A percentile compares a stretch with the other conserved stretches of the same genome.
Conservation (phyloP, 2,113 vertebrate genomes). For the Ceratotherium simum region DNA sequence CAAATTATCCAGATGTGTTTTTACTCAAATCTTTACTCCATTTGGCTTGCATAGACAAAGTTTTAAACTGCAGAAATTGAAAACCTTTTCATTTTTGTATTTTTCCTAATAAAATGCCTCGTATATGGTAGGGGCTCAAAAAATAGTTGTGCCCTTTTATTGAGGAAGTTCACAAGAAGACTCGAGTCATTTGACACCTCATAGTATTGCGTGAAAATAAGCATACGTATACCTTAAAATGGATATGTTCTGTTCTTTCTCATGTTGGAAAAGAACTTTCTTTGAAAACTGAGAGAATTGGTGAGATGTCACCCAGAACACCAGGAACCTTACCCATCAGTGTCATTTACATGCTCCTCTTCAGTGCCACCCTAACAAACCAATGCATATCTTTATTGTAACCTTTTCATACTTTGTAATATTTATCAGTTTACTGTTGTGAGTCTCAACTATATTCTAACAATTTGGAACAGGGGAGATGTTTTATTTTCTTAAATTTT, state of each 20-base stretch:
- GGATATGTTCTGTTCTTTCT: not conserved
- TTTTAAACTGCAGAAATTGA: not conserved
- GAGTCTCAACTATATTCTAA: not conserved
- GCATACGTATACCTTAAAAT: not conserved
- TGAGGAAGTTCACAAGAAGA: conserved; percentile 22
- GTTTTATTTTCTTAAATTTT: not conserved
- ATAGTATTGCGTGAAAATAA: not conserved
- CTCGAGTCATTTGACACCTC: not conserved
- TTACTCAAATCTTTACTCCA: not conserved
- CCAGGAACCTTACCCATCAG: not conserved
- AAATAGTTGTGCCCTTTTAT: not conserved
- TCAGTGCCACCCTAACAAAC: not conserved
- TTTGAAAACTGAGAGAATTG: not conserved
- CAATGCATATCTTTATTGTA: not conserved
- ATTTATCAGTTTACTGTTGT: not conserved
- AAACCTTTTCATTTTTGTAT: not conserved
- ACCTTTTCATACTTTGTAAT: not conserved
- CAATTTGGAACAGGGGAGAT: not conserved
- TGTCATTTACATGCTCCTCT: not conserved
- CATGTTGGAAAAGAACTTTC: not conserved
- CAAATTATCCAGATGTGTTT: conserved; percentile 60
- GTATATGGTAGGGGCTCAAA: not conserved
- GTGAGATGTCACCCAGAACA: not conserved
- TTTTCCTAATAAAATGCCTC: not conserved
- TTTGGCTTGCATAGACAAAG: not conserved